A percentile compares a stretch with the other conserved stretches of the same genome.
Evolutionary conservation across 2,113 vertebrate species (phyloP).

Genomic region (Corvus cornix): DNA sequence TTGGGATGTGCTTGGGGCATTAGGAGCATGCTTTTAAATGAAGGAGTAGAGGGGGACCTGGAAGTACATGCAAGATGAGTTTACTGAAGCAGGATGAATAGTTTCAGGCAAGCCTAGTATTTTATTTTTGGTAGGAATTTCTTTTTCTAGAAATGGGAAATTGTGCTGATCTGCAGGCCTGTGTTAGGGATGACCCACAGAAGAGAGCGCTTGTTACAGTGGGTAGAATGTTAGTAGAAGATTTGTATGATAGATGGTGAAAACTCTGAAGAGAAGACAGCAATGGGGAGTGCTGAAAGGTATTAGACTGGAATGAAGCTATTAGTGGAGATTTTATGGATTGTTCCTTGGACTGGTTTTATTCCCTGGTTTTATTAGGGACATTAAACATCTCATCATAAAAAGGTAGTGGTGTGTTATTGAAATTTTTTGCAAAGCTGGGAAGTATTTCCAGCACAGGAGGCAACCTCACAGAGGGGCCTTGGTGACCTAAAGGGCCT

Average conservation of each 20-base stretch:
- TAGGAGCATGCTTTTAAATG: not conserved
- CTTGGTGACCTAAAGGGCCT: not conserved
- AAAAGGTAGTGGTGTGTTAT: not conserved
- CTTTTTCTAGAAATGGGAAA: not conserved
- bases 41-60: not conserved
- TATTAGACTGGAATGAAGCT: not conserved
- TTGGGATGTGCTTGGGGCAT: rapidly evolving
- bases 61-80: not conserved
- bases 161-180: not conserved
- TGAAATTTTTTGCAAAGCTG: not conserved
- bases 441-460: not conserved
- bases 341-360: not conserved
- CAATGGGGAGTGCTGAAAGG: not conserved
- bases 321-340: not conserved
- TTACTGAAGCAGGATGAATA: not conserved
- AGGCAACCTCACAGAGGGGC: not conserved
- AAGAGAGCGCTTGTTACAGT: not conserved
- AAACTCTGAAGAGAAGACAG: not conserved
- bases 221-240: not conserved
- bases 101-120: not conserved
- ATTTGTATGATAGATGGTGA: not conserved
- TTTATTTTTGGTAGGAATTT: not conserved
- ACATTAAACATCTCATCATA: slow-evolving; percentile 1
- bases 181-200: not conserved
- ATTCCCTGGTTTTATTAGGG: slow-evolving; percentile 3